phyloP scores from a whole-genome alignment of 1,140 invertebrate species.

The Archivesica marissinica region DNA sequence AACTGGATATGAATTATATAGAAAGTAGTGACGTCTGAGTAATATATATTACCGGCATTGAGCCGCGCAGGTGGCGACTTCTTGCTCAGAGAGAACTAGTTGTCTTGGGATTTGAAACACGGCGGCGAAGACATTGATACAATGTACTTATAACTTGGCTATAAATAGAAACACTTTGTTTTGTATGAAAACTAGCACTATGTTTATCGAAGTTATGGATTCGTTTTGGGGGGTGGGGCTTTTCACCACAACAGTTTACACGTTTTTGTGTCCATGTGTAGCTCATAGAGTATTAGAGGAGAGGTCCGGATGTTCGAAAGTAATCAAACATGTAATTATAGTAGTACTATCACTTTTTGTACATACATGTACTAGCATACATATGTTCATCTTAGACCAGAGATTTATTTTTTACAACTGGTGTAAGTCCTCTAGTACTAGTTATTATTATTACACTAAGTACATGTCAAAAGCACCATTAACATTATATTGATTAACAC shows the following conservation, averaged over 20 bases:
- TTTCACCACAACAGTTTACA: background rate
- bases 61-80: too few species aligned
- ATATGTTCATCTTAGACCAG: background rate
- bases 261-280: background rate
- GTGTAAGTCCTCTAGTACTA: too few species aligned
- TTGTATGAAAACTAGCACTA: too few species aligned
- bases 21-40: conserved; percentile 54
- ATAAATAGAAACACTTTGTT: too few species aligned
- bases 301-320: conserved; percentile 43
- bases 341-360: background rate
- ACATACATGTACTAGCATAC: too few species aligned
- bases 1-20: conserved; percentile 53
- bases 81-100: too few species aligned
- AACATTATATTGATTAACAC: too few species aligned
- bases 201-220: background rate
- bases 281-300: conserved; percentile 6
- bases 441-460: too few species aligned
- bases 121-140: too few species aligned
- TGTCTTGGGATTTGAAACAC: too few species aligned
- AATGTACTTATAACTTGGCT: too few species aligned
- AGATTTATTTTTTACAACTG: background rate
- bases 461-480: too few species aligned
- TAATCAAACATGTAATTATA: background rate
- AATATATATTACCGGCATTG: background rate
- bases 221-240: background rate